Base-by-base conservation (phyloP, 2,888 invertebrate genomes). In the Lutraria lutraria region DNA sequence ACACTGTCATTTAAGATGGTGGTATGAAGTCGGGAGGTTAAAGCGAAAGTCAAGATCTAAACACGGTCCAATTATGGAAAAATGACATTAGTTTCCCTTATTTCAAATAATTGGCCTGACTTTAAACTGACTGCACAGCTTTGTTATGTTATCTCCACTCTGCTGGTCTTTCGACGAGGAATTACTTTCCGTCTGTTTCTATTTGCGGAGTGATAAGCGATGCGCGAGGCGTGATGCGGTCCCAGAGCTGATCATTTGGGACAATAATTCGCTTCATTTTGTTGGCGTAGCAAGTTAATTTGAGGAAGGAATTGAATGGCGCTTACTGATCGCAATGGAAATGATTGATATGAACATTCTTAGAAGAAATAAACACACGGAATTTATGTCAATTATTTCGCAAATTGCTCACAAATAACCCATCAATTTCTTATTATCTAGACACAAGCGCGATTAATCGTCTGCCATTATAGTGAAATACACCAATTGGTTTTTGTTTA, bases 341-440 rank as follows among this genome's bases (percentile, higher is more conserved):
- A 89, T 92, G 92, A 92, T 92, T 92, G 92, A 92, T 92, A 91
- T 88, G 90, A 91, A 88, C 92, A 92, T 91, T 91, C 89, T 90
- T 53, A 85, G 92, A 92, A 91, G 92, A 92, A 91, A 92, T 92
- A 91, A 92, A 92, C 90, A 91, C 88, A 88, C 86, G 87, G 87
- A 92, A 92, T 92, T 90, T 90, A 91, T 92, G 92, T 92, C 92
- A 92, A 92, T 92, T 92, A 92, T 92, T 90, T 88, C 88, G 89
- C 90, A 92, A 92, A 92, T 92, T 92, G 90, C 92, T 92, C 92
- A 91, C 92, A 92, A 92, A 92, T 92, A 92, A 90, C 79, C 92
- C 92, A 92, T 92, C 92, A 92, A 92, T 92, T 92, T 89, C 89
- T 82, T 90, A 92, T 92, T 92, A 92, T 92, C 92, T 92, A 89